Evolutionary conservation across 2,113 vertebrate genomes (phyloP), one percentile per base, ranked within the genome.

Genomic region (Nymphicus hollandicus): DNA sequence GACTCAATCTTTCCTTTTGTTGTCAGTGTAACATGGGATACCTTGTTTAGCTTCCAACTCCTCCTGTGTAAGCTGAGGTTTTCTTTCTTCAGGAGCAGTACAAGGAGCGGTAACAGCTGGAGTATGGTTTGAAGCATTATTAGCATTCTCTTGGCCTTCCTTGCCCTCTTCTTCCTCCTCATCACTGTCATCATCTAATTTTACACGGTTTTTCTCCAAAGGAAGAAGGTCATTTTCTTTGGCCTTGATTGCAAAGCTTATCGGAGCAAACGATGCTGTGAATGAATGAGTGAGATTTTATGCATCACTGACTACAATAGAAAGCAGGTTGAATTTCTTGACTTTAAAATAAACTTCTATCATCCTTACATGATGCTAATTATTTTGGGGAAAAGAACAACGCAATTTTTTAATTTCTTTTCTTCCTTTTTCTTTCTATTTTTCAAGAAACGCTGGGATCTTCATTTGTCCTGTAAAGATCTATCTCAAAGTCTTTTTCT

Each of bases 31-130:
- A 68, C 11, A 35, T 1, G 27, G 85, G 91, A 88, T 98, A 99
- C 99, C 99, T 99, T 99, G 99, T 90, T 99, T 99, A 79, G 99
- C 99, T 96, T 99, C 99, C 73, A 99, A 55, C 89, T 99, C 99
- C 96, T 99, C 99, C 95, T 98, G 98, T 19, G 98, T 99, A 46
- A 99, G 98, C 1, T 98, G 94, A 22, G 99, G 99, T 90, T 97
- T 99, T 96, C 98, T 99, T 91, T 99, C 99, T 86, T 99, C 99
- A 4, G 96, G 78, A 17, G 95, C 86, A 27, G 69, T 25, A 55
- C 97, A 96, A 60, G 98, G 95, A 5, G 93, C n/a, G 19, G 98
- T 92, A 9, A 83, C 73, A 7, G 95, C 88, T 4, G 97, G 95
- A 80, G 82, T 92, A 50, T 97, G 97, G 69, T 93, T 97, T 29